phyloP scores from a whole-genome alignment of 2,888 invertebrate species.

The Athripsodes cinereus region DNA sequence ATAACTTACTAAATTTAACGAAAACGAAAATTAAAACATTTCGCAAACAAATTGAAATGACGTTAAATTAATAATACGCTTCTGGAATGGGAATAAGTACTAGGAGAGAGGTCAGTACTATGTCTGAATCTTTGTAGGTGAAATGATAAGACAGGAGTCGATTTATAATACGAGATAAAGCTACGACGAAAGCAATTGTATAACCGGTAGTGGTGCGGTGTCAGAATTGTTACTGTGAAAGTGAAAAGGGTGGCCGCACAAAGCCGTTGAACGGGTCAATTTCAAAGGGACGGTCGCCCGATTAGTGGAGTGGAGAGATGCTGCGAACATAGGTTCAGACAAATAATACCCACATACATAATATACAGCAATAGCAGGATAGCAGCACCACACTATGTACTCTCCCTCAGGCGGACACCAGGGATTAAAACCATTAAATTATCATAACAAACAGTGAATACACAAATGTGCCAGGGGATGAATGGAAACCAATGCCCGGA shows the following conservation, averaged over 20 bases:
- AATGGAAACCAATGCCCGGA: slow-evolving; percentile 2
- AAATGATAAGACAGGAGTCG: too few relatives aligned
- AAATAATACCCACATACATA: too few relatives aligned
- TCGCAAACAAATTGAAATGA: too few relatives aligned
- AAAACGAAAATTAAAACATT: too few relatives aligned
- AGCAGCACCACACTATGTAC: background rate
- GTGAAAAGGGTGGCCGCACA: slow-evolving; percentile 6
- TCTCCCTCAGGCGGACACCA: slow-evolving; percentile 5
- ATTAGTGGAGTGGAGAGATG: background rate
- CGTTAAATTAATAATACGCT: too few relatives aligned
- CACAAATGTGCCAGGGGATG: slow-evolving; percentile 18
- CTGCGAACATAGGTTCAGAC: background rate
- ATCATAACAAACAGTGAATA: slow-evolving; percentile 27
- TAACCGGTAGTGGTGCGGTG: background rate
- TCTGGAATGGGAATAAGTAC: too few relatives aligned
- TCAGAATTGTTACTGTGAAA: background rate
- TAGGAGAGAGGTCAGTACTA: too few relatives aligned
- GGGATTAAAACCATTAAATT: slow-evolving; percentile 26
- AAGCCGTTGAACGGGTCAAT: slow-evolving; percentile 20
- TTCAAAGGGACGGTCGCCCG: slow-evolving; percentile 16
- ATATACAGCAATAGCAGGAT: too few relatives aligned
- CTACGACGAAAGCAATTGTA: background rate
- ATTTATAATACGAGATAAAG: too few relatives aligned
- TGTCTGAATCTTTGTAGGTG: too few relatives aligned
- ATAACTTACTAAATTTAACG: too few relatives aligned